Percentiles rank a stretch among this genome's conserved stretches.
Evolutionary conservation across 2,888 invertebrate species (phyloP).

Genomic region (Megastigmus dorsalis): DNA sequence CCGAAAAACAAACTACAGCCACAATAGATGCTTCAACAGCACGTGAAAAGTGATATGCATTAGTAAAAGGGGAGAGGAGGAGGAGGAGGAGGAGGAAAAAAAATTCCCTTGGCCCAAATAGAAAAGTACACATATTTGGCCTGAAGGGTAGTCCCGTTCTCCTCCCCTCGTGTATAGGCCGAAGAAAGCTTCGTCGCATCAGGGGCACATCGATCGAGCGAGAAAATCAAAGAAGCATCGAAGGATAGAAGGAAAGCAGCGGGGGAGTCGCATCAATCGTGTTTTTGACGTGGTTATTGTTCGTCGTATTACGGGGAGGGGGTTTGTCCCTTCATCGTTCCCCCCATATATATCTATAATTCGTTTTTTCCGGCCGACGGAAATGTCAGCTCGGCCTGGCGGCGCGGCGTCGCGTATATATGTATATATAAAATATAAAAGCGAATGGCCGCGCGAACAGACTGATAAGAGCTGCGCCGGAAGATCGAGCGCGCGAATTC

Average conservation of each 20-base stretch:
- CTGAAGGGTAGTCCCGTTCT: neutral
- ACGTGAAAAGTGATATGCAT: conserved; percentile 24
- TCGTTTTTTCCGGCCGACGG: conserved; percentile 33
- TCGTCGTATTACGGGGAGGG: neutral
- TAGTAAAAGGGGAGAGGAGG: neutral
- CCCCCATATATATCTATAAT: conserved; percentile 13
- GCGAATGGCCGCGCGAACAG: neutral
- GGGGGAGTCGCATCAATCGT: conserved; percentile 11
- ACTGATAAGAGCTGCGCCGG: neutral
- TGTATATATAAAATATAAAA: neutral
- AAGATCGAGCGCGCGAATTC: too few relatives aligned
- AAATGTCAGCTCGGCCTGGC: conserved; percentile 20
- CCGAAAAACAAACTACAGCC: too few relatives aligned
- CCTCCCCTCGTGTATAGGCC: neutral
- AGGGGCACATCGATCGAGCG: neutral
- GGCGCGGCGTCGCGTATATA: neutral
- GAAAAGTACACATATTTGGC: conserved; percentile 2
- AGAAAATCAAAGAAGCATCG: neutral
- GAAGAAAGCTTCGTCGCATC: too few relatives aligned
- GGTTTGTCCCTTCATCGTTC: neutral
- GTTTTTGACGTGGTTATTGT: conserved; percentile 21
- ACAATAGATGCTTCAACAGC: too few relatives aligned
- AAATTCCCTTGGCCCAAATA: conserved; percentile 17
- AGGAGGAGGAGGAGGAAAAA: too few relatives aligned
- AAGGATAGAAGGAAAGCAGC: neutral